Evolutionary conservation across 2,888 invertebrate genomes (phyloP), one percentile per base, ranked within the genome.

Genomic region (Ophraella communa): DNA sequence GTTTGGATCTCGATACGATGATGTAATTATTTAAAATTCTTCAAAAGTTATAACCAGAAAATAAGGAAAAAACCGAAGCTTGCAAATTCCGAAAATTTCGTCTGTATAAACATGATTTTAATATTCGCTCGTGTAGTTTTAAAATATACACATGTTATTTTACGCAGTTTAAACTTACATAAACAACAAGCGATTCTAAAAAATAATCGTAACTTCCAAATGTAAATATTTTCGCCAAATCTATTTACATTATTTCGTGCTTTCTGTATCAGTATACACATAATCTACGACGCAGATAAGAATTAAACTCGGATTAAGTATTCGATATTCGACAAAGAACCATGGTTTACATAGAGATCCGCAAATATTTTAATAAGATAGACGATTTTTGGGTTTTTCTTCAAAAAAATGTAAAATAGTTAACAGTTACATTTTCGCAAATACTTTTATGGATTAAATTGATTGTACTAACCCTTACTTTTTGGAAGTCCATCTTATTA

Each of bases 141-240:
- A 39, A 39, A 30, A 30, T 30, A 39, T 39, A 39, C 5, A 17
- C 5, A 17, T 14, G 7, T 39, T 39, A 14, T 56, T 56, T 56
- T 56, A 45, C 56, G 56, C 30, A 45, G 56, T 56, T 56, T 27
- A 18, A 56, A 45, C n/a, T 56, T 45, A 56, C 17, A 21, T 44
- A 55, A 55, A 55, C 44, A 44, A 24, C 14, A 20, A 39, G 24
- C 24, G 39, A 42, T 45, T 27, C 56, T 27, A 24, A 44, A 45
- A 58, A n/a, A 7, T 30, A 47, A 33, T 47, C 42, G 39, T 35
- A 45, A 17, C 27, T 24, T 44, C 47, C 20, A 4, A 58, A 58
- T 35, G 58, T 35, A 58, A 49, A 58, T 49, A 35, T 58, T 58
- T 58, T 35, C 14, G 20, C 11, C 10, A 24, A 24, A 42, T 55